Percentiles rank a stretch among this genome's conserved stretches.
Evolutionary conservation across 2,113 vertebrate species (phyloP).

Genomic region (Mastomys natalensis): DNA sequence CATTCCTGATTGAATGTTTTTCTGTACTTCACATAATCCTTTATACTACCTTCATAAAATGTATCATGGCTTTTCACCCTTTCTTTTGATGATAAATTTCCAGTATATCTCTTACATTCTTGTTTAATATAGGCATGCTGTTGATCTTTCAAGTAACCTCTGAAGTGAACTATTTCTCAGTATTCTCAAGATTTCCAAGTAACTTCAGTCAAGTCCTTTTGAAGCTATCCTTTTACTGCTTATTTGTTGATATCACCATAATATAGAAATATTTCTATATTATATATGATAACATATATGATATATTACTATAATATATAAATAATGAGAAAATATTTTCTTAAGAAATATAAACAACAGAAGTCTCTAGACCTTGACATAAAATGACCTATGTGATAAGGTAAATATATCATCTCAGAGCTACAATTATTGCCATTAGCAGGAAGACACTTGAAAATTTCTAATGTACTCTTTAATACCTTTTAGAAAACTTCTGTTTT

Average conservation of each 20-base stretch:
- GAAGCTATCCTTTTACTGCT: slow-evolving; percentile 20
- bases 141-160: background rate
- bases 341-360: background rate
- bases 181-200: slow-evolving; percentile 15
- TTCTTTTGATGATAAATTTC: background rate
- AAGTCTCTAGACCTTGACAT: background rate
- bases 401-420: background rate
- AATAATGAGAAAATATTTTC: background rate
- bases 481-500: background rate
- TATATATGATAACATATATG: too few relatives aligned
- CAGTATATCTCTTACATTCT: background rate
- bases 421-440: slow-evolving; percentile 6
- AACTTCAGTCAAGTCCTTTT: background rate
- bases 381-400: background rate
- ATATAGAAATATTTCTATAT: background rate
- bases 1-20: background rate
- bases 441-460: background rate
- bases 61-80: slow-evolving; percentile 2
- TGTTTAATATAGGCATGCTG: background rate
- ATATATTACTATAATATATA: background rate
- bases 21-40: background rate
- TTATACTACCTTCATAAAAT: slow-evolving; percentile 11
- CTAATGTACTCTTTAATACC: background rate
- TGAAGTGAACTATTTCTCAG: background rate
- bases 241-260: background rate